phyloP scores from a whole-genome alignment of 2,113 vertebrate genomes.

The Callocephalon fimbriatum region DNA sequence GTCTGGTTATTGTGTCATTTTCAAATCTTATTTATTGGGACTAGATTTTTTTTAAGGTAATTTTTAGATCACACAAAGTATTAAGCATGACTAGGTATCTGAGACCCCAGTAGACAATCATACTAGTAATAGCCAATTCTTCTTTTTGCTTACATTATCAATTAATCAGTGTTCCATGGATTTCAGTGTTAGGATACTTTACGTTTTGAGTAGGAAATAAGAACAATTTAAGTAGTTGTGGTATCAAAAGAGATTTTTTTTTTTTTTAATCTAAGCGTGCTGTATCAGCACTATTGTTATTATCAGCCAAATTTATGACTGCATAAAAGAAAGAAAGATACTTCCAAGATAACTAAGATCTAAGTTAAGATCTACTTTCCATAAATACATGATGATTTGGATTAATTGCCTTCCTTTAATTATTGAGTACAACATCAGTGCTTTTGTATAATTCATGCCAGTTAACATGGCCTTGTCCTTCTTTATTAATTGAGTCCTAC shows the following conservation, averaged over 20 bases:
- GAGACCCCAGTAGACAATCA: neutral
- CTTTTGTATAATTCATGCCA: slow-evolving; percentile 3
- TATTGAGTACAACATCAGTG: neutral
- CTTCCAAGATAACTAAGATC: neutral
- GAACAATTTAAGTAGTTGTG: neutral
- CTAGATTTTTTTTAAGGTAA: neutral
- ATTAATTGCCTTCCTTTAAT: neutral
- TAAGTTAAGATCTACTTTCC: neutral
- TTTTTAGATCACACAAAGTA: neutral
- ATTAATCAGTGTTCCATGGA: neutral
- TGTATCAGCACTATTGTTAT: neutral
- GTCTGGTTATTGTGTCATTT: neutral
- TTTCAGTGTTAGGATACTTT: neutral
- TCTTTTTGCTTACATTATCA: neutral
- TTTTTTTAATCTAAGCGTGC: neutral
- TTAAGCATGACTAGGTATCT: neutral
- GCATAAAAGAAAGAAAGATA: neutral
- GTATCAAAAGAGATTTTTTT: neutral
- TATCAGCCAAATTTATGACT: neutral
- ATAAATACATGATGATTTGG: neutral
- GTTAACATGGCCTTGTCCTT: neutral
- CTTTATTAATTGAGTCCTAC: neutral
- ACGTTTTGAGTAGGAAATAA: neutral
- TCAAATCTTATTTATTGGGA: neutral
- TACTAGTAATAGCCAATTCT: neutral